Percentiles rank a stretch among this genome's conserved stretches.
Evolutionary conservation across 2,797 vertebrate genomes (phyloP).

Genomic region (Loriculus beryllinus): DNA sequence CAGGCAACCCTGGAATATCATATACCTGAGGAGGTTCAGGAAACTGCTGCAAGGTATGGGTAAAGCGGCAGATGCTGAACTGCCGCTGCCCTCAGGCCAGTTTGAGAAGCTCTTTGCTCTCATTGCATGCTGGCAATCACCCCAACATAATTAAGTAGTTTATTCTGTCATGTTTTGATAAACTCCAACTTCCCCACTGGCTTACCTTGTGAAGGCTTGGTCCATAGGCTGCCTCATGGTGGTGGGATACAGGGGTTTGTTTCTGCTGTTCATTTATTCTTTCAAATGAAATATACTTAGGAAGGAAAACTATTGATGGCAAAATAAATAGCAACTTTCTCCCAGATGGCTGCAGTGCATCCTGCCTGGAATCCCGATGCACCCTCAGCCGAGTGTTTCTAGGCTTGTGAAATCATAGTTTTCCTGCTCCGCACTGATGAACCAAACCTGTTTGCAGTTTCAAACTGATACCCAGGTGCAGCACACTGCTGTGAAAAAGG

Average conservation of each 20-base stretch:
- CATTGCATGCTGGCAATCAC: slow-evolving; percentile 33
- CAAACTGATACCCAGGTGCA: slow-evolving; percentile 21
- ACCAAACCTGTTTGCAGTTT: slow-evolving; percentile 7
- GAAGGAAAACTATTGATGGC: slow-evolving; percentile 46
- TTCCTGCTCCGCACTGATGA: slow-evolving; percentile 22
- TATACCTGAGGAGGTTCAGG: neutral
- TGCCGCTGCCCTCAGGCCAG: neutral
- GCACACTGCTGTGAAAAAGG: neutral
- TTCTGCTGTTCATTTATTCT: slow-evolving; percentile 50
- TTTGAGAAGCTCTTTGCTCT: neutral
- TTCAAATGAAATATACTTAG: slow-evolving; percentile 4
- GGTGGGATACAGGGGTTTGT: slow-evolving; percentile 28
- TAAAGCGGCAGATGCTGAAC: neutral
- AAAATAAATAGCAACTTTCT: slow-evolving; percentile 29
- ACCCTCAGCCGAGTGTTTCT: neutral
- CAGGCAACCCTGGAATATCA: neutral
- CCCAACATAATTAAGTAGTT: slow-evolving; percentile 33
- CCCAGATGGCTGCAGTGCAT: neutral
- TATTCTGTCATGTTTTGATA: slow-evolving; percentile 57
- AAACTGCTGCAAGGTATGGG: neutral
- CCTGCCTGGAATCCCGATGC: neutral
- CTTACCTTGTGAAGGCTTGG: neutral
- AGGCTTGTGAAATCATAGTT: neutral
- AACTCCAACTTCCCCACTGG: slow-evolving; percentile 29
- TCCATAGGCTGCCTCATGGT: neutral